Evolutionary conservation across 2,888 invertebrate genomes (phyloP).

Genomic region (Orthosia gracilis): DNA sequence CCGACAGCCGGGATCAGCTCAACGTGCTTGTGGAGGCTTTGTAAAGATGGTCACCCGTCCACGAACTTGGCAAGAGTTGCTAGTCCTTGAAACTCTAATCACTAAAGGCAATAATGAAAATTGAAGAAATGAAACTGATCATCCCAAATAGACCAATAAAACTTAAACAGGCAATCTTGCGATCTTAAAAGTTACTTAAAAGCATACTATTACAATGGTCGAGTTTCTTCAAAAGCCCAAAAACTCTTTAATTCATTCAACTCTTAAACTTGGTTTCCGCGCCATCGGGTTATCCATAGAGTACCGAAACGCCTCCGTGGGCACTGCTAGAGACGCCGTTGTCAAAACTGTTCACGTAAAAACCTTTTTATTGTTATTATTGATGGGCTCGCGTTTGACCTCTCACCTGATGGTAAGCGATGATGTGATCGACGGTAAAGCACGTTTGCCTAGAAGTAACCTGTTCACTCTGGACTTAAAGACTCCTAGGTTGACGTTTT

Average conservation of each 20-base stretch:
- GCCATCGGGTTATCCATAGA: slow-evolving; percentile 78
- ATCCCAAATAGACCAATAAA: slow-evolving; percentile 34
- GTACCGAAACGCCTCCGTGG: background rate
- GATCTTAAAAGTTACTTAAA: slow-evolving; percentile 57
- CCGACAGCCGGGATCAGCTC: too few species aligned
- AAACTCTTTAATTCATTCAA: slow-evolving; percentile 75
- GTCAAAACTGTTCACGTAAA: background rate
- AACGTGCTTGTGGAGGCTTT: too few species aligned
- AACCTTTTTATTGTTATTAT: background rate
- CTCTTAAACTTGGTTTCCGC: slow-evolving; percentile 76
- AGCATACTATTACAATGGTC: slow-evolving; percentile 60
- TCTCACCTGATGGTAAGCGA: too few species aligned
- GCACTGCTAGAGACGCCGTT: background rate
- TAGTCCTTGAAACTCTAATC: background rate
- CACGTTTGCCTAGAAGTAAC: too few species aligned
- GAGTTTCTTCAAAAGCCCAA: slow-evolving; percentile 45
- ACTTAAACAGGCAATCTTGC: slow-evolving; percentile 43
- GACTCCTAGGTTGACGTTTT: too few species aligned
- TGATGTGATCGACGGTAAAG: too few species aligned
- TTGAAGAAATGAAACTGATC: slow-evolving; percentile 24
- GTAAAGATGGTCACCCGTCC: too few species aligned
- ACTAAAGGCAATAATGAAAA: slow-evolving; percentile 9
- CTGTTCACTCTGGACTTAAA: too few species aligned
- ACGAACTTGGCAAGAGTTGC: too few species aligned
- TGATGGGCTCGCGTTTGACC: too few species aligned